Evolutionary conservation across 2,797 vertebrate genomes (phyloP).

Genomic region (Sphaeramia orbicularis): DNA sequence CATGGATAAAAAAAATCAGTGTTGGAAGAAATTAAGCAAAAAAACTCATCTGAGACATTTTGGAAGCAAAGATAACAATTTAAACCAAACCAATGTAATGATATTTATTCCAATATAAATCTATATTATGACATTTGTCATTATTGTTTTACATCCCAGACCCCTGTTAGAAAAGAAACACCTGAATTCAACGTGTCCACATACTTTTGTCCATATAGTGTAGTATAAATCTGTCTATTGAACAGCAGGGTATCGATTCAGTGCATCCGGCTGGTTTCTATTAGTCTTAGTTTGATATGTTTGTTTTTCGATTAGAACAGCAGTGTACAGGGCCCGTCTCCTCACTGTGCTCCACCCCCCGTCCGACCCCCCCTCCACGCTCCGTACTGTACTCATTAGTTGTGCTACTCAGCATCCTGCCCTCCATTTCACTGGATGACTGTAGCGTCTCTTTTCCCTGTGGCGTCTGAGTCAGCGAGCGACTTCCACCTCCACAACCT

Average conservation of each 20-base stretch:
- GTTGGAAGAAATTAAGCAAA: no score
- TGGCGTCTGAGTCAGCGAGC: slow-evolving; percentile 48
- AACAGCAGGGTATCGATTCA: slow-evolving; percentile 29
- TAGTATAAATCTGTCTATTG: slow-evolving; percentile 5
- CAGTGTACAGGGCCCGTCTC: slow-evolving; percentile 47
- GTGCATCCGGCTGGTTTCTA: slow-evolving; percentile 31
- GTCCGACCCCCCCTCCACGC: slow-evolving; percentile 38
- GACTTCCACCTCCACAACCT: slow-evolving; percentile 25
- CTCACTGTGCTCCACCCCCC: slow-evolving; percentile 28
- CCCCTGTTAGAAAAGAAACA: no score
- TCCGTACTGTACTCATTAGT: slow-evolving; percentile 60
- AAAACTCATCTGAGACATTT: no score
- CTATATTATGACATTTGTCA: no score
- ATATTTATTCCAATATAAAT: no score
- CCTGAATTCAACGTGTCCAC: no score
- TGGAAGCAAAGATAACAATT: no score
- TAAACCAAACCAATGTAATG: no score
- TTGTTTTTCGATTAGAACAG: slow-evolving; percentile 53
- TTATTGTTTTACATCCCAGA: no score
- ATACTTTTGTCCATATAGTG: no score
- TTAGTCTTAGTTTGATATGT: slow-evolving; percentile 21
- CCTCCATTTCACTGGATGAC: slow-evolving; percentile 53
- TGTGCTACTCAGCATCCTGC: slow-evolving; percentile 46
- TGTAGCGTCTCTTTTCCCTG: slow-evolving; percentile 53
- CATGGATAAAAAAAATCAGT: no score